phyloP scores from a whole-genome alignment of 2,113 vertebrate genomes.

The Orientallactaga bullata region DNA sequence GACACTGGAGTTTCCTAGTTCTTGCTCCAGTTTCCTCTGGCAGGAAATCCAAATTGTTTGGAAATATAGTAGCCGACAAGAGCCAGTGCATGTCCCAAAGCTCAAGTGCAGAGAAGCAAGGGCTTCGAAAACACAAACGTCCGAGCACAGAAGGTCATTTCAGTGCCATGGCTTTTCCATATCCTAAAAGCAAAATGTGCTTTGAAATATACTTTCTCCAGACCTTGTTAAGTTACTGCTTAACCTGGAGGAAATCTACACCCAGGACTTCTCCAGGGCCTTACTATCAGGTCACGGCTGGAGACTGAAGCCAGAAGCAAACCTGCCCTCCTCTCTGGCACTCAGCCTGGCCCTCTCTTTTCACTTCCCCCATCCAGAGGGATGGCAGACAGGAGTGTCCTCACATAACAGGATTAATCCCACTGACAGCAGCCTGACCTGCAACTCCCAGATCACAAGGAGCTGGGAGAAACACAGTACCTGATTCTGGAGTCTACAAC shows the following conservation, averaged over 20 bases:
- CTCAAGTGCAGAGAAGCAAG: neutral
- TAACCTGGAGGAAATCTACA: neutral
- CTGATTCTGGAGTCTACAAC: no score
- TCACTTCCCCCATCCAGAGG: neutral
- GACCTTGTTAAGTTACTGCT: neutral
- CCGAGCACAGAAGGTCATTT: neutral
- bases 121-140: neutral
- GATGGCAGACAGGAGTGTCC: neutral
- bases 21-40: slow-evolving; percentile 36
- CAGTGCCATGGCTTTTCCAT: neutral
- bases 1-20: neutral
- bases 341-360: no score
- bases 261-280: neutral
- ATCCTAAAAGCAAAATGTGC: neutral
- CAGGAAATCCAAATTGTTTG: slow-evolving; percentile 65
- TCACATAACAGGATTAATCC: neutral
- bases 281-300: neutral
- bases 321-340: no score
- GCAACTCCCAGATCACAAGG: neutral
- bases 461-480: neutral
- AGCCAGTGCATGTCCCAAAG: no score
- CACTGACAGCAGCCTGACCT: neutral
- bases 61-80: slow-evolving; percentile 28
- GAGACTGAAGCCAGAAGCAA: neutral
- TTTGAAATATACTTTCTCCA: neutral